Base-by-base conservation (phyloP, 2,888 invertebrate species). In the Agrochola macilenta region DNA sequence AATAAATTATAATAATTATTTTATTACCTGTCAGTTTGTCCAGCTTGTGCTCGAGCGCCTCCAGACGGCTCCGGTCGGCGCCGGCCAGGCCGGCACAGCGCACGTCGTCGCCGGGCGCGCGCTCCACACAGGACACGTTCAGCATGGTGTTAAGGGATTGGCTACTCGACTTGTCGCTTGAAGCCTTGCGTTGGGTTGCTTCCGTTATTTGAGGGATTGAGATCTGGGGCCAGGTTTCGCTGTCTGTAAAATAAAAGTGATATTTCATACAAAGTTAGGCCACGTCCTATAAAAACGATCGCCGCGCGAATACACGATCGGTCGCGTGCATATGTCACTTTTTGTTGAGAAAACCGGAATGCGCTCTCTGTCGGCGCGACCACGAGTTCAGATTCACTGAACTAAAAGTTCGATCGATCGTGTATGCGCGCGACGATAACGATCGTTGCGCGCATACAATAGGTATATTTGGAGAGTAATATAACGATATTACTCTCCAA, bases 211-310 rank as follows among this genome's bases (percentile, higher is more conserved):
- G 96, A 0, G 94, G 96, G 30, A 97, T 89, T 1, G 96, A 95
- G 73, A 97, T 96, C 85, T 94, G 94, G 1, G 97, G 97, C 97
- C 97, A 97, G 0, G 95, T 95, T 72, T 96, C 96, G 83, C 92
- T 94, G 73, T 90, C 96, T 96, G 92, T 1, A 54, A 58, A 8
- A 63, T 5, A 58, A 26, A 63, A 74, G 11, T 74, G 1, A n/a
- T 14, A 43, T n/a, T n/a, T 23, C 39, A 39, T 49, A 23, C 14
- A 43, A 63, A 30, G 20, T 12, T 43, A 43, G 11, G 43, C 43
- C 43, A 1, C 43, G 11, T 43, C 43, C 43, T 43, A 43, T 43
- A 35, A 35, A 35, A 5, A 43, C 43, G 43, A 43, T 43, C 43
- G 43, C 30, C 30, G 30, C 30, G 30, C 30, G 30, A 30, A 30